phyloP scores from a whole-genome alignment of 2,888 invertebrate species.

The Tachystola acroxantha region DNA sequence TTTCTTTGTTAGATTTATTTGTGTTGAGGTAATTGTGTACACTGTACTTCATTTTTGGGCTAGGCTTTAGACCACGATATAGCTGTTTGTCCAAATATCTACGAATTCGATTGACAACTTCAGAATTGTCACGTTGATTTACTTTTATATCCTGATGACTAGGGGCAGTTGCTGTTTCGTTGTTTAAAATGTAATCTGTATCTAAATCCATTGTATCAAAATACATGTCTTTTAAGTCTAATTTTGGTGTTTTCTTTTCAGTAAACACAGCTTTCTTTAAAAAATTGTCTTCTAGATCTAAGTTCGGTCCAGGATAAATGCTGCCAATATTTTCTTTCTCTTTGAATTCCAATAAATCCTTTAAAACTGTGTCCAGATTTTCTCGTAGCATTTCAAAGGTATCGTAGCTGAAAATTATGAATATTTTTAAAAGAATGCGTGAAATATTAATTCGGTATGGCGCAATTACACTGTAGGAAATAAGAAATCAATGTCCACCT shows the following conservation, averaged over 20 bases:
- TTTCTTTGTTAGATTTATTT: slow-evolving; percentile 8
- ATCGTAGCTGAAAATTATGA: slow-evolving; percentile 83
- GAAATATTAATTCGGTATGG: too few relatives aligned
- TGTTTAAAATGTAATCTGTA: slow-evolving; percentile 24
- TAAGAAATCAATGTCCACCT: too few relatives aligned
- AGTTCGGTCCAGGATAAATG: slow-evolving; percentile 52
- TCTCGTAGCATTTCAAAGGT: slow-evolving; percentile 94
- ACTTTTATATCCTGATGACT: slow-evolving; percentile 9
- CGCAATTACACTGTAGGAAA: too few relatives aligned
- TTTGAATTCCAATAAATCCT: slow-evolving; percentile 81
- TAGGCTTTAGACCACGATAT: slow-evolving; percentile 29
- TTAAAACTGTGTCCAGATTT: slow-evolving; percentile 84
- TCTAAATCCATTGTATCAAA: slow-evolving; percentile 24
- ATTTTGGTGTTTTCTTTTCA: slow-evolving; percentile 5
- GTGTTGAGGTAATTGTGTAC: slow-evolving; percentile 23
- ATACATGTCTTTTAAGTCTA: slow-evolving; percentile 15
- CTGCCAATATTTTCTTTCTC: slow-evolving; percentile 36
- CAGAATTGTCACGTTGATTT: slow-evolving; percentile 30
- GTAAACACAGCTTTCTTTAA: slow-evolving; percentile 23
- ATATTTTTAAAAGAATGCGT: slow-evolving; percentile 9
- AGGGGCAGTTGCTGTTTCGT: slow-evolving; percentile 19
- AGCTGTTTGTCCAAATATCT: slow-evolving; percentile 51
- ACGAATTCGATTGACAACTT: slow-evolving; percentile 53
- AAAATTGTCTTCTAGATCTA: slow-evolving; percentile 46
- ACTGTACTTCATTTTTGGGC: slow-evolving; percentile 30